Conservation (phyloP, 2,888 invertebrate species). For the Lithophane ornitopus region DNA sequence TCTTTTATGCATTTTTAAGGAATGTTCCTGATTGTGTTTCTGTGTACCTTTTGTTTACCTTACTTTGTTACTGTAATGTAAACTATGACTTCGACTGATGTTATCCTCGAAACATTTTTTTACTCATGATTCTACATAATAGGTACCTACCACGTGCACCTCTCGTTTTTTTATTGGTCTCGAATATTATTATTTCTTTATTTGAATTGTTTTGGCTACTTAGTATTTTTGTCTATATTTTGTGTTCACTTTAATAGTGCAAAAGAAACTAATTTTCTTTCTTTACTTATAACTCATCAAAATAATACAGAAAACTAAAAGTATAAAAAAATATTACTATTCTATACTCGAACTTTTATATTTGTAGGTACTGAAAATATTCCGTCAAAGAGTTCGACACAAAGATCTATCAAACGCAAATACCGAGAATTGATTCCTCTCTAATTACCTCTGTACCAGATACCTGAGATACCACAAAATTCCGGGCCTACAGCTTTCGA, state of each 20-base stretch:
- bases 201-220: neutral
- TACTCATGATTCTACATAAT: neutral
- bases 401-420: slow-evolving; percentile 1
- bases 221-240: neutral
- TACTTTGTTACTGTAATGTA: neutral
- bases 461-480: neutral
- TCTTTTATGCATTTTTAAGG: slow-evolving; percentile 3
- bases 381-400: neutral
- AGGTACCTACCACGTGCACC: neutral
- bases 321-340: neutral
- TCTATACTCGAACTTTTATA: neutral
- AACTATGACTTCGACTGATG: too few species aligned
- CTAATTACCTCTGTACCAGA: slow-evolving; percentile 27
- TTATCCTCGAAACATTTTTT: neutral
- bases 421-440: neutral
- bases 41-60: neutral
- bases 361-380: slow-evolving; percentile 15
- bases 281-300: neutral
- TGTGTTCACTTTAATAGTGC: neutral
- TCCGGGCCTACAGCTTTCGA: neutral
- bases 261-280: neutral
- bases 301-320: neutral
- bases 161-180: neutral
- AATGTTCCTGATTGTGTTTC: slow-evolving; percentile 12
- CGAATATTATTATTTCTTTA: neutral